These are phyloP conservation scores for Pimephales promelas DNA, from an alignment of 2,113 vertebrate genomes.

Conservation along the genomic window DNA sequence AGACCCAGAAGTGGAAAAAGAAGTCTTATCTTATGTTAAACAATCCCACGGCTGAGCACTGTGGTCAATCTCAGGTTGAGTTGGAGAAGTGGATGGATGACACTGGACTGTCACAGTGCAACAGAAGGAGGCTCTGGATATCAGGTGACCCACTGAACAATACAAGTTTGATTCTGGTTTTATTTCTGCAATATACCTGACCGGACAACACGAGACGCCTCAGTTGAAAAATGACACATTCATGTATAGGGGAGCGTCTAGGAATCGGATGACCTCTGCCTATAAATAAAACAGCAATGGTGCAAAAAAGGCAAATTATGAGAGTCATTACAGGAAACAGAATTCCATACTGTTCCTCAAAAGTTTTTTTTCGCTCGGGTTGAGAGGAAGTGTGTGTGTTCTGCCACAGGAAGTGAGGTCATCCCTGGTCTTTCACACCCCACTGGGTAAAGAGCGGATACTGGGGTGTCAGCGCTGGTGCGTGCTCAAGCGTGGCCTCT, in stretches of 20 bases:
- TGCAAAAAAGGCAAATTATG: slow-evolving; percentile 34
- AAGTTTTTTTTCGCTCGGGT: slow-evolving; percentile 51
- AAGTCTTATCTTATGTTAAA: slow-evolving; percentile 49
- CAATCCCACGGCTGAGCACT: slow-evolving; percentile 35
- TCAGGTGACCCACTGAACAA: slow-evolving; percentile 43
- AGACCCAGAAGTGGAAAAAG: slow-evolving; percentile 11
- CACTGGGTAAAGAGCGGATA: slow-evolving; percentile 73
- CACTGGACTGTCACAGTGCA: slow-evolving; percentile 57
- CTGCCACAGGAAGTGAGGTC: slow-evolving; percentile 68
- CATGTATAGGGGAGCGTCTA: background rate
- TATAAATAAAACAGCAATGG: slow-evolving; percentile 11
- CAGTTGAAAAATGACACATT: slow-evolving; percentile 1
- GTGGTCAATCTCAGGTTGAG: slow-evolving; percentile 49
- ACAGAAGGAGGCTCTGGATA: slow-evolving; percentile 37
- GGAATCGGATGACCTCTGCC: background rate
- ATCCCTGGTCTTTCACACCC: slow-evolving; percentile 63
- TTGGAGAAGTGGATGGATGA: slow-evolving; percentile 55
- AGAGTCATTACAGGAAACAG: slow-evolving; percentile 32
- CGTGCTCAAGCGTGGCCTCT: slow-evolving; percentile 50
- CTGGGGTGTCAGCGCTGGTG: slow-evolving; percentile 64
- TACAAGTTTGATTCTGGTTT: slow-evolving; percentile 28
- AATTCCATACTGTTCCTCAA: slow-evolving; percentile 36
- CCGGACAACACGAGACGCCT: slow-evolving; percentile 27
- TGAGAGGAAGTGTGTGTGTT: slow-evolving; percentile 76
- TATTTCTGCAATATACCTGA: slow-evolving; percentile 40